Conservation (phyloP, 2,797 vertebrate genomes). For the Morelia viridis region DNA sequence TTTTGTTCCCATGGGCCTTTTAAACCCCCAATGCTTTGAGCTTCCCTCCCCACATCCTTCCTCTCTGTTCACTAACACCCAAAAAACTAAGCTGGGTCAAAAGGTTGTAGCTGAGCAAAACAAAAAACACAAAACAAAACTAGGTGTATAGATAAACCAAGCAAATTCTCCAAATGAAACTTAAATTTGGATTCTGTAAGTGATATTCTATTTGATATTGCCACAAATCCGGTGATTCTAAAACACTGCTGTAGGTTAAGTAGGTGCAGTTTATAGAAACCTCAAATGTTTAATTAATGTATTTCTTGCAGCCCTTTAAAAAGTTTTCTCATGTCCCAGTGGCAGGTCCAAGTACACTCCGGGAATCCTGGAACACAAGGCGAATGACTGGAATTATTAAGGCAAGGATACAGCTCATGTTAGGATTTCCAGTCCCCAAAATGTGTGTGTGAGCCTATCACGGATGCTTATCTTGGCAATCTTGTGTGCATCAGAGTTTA, state of each 20-base stretch:
- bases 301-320: not conserved
- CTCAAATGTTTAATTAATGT: not conserved
- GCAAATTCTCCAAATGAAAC: not conserved
- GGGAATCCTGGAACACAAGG: slow-evolving; percentile 1
- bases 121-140: not conserved
- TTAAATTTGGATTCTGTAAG: not conserved
- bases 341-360: not conserved
- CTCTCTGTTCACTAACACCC: not conserved
- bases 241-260: not conserved
- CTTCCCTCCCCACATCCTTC: too few species aligned
- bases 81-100: not conserved
- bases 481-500: not conserved
- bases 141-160: not conserved
- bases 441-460: not conserved
- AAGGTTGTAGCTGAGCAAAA: not conserved
- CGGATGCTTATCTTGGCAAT: not conserved
- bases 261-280: not conserved
- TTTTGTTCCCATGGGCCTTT: too few species aligned
- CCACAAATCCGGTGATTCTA: not conserved
- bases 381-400: not conserved
- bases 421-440: not conserved
- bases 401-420: not conserved
- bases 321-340: not conserved
- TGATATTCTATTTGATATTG: not conserved
- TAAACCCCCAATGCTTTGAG: too few species aligned